Evolutionary conservation across 1,140 invertebrate species (phyloP), one percentile per base, ranked within the genome.

Genomic region (Diorhabda elongata): DNA sequence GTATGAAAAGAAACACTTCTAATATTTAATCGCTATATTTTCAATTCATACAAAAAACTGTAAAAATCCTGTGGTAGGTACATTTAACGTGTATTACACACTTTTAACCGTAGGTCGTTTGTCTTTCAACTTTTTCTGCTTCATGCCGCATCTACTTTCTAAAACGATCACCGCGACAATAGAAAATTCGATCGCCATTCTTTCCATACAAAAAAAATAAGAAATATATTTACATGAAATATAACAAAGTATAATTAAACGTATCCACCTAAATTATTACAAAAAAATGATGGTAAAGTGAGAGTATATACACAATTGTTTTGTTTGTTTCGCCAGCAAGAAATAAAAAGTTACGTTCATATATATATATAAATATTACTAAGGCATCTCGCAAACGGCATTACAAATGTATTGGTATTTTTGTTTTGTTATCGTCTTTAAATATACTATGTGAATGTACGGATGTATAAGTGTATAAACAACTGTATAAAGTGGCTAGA

Each of bases 371-470:
- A 52, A 8, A 52, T 69, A 61, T 62, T 64, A 70, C 74, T 73
- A 73, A 75, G 74, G 74, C 71, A 71, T 75, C 68, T 67, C 68
- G 67, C 67, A 69, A 57, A 64, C 60, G 58, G 62, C 66, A 26
- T 26, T 26, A 26, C 26, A 70, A 47, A 70, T 62, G 66, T 60
- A 66, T 70, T 64, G 11, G 57, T 65, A 59, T 42, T 58, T 43
- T 60, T 58, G 58, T 65, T 11, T 69, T 69, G 42, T 63, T 58
- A 63, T 62, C 58, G 45, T 65, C 45, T 6, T 66, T 44, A n/a
- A 64, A 26, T 26, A 26, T 44, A 45, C 65, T 44, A 68, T 71
- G 57, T 62, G 64, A 64, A 61, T 44, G 26, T 64, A 44, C 67
- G 52, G 26, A 44, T 72, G 68, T 69, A 69, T 70, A 59, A 66